phyloP scores from a whole-genome alignment of 2,888 invertebrate species.

The Romanomermis culicivorax region DNA sequence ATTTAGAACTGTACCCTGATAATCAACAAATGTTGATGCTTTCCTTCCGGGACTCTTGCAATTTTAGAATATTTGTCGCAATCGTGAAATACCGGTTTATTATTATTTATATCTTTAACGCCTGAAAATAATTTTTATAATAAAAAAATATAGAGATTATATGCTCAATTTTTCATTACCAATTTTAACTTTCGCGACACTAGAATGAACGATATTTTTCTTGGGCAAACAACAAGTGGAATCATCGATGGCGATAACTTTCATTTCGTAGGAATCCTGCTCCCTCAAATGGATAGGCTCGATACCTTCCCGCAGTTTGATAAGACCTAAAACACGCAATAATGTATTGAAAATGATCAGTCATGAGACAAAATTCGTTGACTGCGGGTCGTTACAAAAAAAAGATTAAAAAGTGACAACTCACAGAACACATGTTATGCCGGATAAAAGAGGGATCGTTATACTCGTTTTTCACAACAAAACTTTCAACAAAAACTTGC shows the following conservation, averaged over 20 bases:
- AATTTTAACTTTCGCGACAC: conserved; percentile 19
- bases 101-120: conserved; percentile 33
- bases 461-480: too few species aligned
- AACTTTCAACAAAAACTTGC: too few species aligned
- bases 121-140: conserved; percentile 18
- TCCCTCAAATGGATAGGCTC: conserved; percentile 20
- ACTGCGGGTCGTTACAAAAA: neutral
- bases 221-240: conserved; percentile 58
- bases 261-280: conserved; percentile 37
- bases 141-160: too few species aligned
- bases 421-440: too few species aligned
- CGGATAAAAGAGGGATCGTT: too few species aligned
- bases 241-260: conserved; percentile 90
- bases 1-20: conserved; percentile 45
- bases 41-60: conserved; percentile 55
- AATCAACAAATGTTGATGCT: conserved; percentile 50
- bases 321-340: conserved; percentile 22
- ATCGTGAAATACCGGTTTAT: conserved; percentile 39
- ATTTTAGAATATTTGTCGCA: conserved; percentile 50
- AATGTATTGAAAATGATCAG: too few species aligned
- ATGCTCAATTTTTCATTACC: too few species aligned
- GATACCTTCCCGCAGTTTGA: conserved; percentile 28
- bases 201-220: conserved; percentile 13
- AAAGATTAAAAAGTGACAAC: too few species aligned
- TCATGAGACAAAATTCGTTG: too few species aligned